Base-by-base conservation (phyloP, 2,113 vertebrate species). In the Stigmatopora nigra region DNA sequence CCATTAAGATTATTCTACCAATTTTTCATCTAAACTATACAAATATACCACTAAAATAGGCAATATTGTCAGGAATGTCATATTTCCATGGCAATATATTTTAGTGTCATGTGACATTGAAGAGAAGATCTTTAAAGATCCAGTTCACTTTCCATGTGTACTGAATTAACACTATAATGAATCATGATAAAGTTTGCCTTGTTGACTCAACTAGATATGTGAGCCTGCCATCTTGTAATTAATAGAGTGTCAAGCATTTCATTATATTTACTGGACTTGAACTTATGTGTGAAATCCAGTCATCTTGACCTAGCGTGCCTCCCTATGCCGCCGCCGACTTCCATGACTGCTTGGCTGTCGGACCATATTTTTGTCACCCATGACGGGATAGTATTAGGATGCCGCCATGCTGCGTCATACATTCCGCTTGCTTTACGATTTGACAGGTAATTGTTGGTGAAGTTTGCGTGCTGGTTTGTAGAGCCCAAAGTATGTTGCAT, bases 201-300 rank as follows among this genome's bases (percentile, higher is more conserved):
- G 72, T 70, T 72, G 44, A 25, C 47, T 44, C 64, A 14, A 55
- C 45, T 67, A 13, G 46, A 56, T 45, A 20, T 38, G 11, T 15
- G 44, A 64, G 71, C 68, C 71, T 45, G 7, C 67, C 5, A 41
- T 72, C 58, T 60, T 15, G 57, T 77, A 82, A 79, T 76, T 76
- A 78, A 66, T 51, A 65, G 70, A 81, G 60, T 79, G 80, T 79
- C 17, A 36, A 76, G 69, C 73, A 36, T 78, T 78, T 80, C 65
- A 68, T 84, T 76, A 84, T 78, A 79, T 79, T 77, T 64, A 63
- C 65, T 77, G 77, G 78, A 81, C 75, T 71, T 71, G 67, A 82
- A 81, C 78, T 68, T 84, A 82, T 84, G 85, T 87, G 85, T 87
- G 76, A 86, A 81, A 87, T 82, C 63, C 73, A 72, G 65, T 36